Evolutionary conservation across 2,797 vertebrate species (phyloP).

Genomic region (Chiloscyllium punctatum): DNA sequence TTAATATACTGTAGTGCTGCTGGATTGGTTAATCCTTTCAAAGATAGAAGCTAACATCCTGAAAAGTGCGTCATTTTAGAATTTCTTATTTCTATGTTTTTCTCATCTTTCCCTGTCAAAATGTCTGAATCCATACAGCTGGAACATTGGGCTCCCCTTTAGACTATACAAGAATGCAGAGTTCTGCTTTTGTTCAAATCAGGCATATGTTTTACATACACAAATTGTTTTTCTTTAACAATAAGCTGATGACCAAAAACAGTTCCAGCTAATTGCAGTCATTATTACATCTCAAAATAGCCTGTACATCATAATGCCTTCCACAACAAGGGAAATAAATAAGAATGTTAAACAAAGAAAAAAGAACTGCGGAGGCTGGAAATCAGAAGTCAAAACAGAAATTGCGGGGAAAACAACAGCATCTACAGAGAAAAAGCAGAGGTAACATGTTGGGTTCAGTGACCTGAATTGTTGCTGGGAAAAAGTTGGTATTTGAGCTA

Average conservation of each 20-base stretch:
- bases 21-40: not conserved
- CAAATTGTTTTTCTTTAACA: not conserved
- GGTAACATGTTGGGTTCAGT: too few species aligned
- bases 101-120: not conserved
- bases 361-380: too few species aligned
- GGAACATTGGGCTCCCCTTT: not conserved
- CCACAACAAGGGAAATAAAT: not conserved
- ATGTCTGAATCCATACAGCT: not conserved
- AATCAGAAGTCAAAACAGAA: too few species aligned
- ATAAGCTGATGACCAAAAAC: not conserved
- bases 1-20: not conserved
- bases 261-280: not conserved
- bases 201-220: conserved; percentile 22
- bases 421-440: too few species aligned
- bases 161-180: not conserved
- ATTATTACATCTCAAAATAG: not conserved
- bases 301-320: not conserved
- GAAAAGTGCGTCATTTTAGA: not conserved
- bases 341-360: not conserved
- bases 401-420: too few species aligned
- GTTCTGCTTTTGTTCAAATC: not conserved
- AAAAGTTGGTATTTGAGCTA: too few species aligned
- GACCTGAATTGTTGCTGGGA: too few species aligned
- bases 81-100: not conserved
- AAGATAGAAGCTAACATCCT: not conserved